A percentile compares a stretch with the other conserved stretches of the same genome.
Evolutionary conservation across 2,113 vertebrate species (phyloP).

Genomic region (Toxostoma redivivum): DNA sequence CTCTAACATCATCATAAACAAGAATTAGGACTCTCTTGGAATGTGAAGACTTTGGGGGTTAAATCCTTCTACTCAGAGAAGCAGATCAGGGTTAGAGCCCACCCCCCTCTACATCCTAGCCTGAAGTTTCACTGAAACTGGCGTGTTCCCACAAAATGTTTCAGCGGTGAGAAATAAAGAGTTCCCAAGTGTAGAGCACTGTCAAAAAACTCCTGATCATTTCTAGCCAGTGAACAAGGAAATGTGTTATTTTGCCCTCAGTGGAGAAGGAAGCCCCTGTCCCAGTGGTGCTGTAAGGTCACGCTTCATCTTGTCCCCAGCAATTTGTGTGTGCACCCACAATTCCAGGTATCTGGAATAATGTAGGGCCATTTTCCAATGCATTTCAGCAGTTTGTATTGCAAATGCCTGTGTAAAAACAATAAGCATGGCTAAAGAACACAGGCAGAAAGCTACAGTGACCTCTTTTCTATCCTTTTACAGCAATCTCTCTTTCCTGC

Average conservation of each 20-base stretch:
- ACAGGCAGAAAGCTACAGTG: background rate
- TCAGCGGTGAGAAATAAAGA: conserved; percentile 44
- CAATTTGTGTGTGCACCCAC: background rate
- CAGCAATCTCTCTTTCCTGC: background rate
- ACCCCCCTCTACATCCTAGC: background rate
- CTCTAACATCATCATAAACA: background rate
- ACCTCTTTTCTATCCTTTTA: background rate
- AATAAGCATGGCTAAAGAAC: background rate
- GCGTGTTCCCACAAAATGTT: conserved; percentile 45
- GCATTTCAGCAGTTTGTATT: background rate
- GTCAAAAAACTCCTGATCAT: background rate
- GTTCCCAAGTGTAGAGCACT: background rate
- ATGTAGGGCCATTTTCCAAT: background rate
- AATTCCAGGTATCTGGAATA: background rate
- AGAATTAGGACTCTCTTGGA: background rate
- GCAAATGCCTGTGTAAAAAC: background rate
- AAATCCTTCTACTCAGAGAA: background rate
- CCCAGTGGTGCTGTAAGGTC: background rate
- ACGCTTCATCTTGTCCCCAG: background rate
- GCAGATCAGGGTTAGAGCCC: background rate
- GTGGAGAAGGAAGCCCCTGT: background rate
- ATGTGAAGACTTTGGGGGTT: background rate
- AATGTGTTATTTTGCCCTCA: background rate
- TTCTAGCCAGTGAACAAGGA: background rate
- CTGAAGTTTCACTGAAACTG: conserved; percentile 15